Evolutionary conservation across 1,140 invertebrate genomes (phyloP), one percentile per base, ranked within the genome.

Genomic region (Ceratosolen fusciceps): DNA sequence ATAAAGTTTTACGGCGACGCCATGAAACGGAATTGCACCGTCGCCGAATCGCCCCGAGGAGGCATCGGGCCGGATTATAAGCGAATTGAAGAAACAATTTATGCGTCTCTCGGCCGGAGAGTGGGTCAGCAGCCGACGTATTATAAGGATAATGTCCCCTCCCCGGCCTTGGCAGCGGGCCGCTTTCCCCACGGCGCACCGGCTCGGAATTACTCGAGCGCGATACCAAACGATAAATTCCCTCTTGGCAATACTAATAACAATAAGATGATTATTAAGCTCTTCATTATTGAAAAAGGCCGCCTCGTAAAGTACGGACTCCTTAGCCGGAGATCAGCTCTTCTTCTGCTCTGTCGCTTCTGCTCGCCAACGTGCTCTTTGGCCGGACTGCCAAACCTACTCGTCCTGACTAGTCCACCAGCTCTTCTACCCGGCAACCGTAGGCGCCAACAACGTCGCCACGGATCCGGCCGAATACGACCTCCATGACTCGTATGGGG

Each of bases 1-100:
- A 74, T 79, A 74, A 79, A 79, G 43, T 79, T 79, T 79, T 79
- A 79, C 77, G 70, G 56, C n/a, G 43, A n/a, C 16, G 76, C 37
- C 76, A 34, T 37, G 68, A 37, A 73, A 73, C 39, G 68, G 62
- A 72, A 78, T 72, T 79, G 37, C 67, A 19, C 4, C 10, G 72
- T 21, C 21, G 54, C 12, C 60, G 39, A 54, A 74, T 74, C 0
- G 21, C 31, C 34, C 21, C 8, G 12, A 16, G 19, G 31, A 29
- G 24, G 34, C 37, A 73, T 79, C 77, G 70, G 26, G 14, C 31
- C 77, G 77, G 67, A 79, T 79, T 73, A 79, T 54, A 65, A 65
- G 58, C 26, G 43, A 21, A 49, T 65, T 56, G 77, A 73, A 65
- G 77, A 79, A 73, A 73, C 70, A 79, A 79, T 79, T 73, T 65